Evolutionary conservation across 2,113 vertebrate genomes (phyloP).

Genomic region (Anser brachyrhynchus): DNA sequence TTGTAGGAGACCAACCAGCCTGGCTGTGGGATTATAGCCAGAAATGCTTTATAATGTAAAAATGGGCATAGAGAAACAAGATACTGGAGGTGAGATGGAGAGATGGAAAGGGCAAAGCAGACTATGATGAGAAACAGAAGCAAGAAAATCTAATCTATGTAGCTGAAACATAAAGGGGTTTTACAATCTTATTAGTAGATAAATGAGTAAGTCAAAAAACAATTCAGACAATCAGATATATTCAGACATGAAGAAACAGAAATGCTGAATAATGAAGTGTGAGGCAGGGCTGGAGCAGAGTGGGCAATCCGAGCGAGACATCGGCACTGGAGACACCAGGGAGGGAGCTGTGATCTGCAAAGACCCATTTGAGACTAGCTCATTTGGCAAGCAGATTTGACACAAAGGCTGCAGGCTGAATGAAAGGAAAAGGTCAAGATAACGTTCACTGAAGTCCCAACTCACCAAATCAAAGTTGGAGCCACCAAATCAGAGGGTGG

Average conservation of each 20-base stretch:
- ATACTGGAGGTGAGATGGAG: rapidly evolving
- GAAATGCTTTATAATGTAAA: not conserved
- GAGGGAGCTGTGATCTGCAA: not conserved
- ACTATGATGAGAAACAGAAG: not conserved
- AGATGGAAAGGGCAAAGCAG: not conserved
- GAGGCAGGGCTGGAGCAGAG: not conserved
- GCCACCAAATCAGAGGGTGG: not conserved
- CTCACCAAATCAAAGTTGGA: constrained; percentile 18
- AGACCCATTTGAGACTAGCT: not conserved
- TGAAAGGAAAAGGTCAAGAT: constrained; percentile 41
- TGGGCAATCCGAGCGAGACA: not conserved
- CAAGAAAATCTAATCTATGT: not conserved
- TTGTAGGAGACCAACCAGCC: not conserved
- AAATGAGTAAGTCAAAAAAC: not conserved
- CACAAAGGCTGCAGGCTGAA: constrained; percentile 6
- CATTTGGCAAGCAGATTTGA: not conserved
- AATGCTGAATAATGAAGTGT: not conserved
- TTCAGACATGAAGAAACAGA: not conserved
- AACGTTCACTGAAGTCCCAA: not conserved
- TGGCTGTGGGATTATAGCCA: not conserved
- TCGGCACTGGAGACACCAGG: not conserved
- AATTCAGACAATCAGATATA: not conserved
- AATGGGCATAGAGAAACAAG: not conserved
- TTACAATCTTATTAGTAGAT: not conserved
- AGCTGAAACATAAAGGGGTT: not conserved